A percentile compares a stretch with the other conserved stretches of the same genome.
These are phyloP conservation scores for Willowsia nigromaculata DNA, from an alignment of 2,888 invertebrate species.

Conservation along the genomic window DNA sequence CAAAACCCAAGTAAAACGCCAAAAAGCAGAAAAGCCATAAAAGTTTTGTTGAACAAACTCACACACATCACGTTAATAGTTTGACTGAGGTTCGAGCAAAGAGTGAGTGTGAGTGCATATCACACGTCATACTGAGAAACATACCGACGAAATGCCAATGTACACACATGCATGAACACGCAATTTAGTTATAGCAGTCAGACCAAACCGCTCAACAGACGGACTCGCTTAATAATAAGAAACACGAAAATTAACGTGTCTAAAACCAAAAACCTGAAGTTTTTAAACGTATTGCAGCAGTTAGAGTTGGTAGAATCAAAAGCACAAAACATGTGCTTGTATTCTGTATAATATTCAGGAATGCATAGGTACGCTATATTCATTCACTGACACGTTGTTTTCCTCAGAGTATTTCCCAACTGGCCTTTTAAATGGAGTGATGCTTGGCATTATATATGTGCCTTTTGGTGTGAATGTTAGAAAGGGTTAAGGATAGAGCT, in stretches of 20 bases:
- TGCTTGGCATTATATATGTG: not conserved
- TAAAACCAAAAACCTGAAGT: too few species aligned
- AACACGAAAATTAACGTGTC: not conserved
- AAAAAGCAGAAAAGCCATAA: not conserved
- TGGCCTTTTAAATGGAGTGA: not conserved
- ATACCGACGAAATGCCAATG: not conserved
- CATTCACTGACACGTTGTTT: not conserved
- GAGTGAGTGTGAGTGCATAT: not conserved
- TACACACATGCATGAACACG: not conserved
- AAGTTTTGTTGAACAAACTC: not conserved
- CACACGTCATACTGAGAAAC: conserved; percentile 7
- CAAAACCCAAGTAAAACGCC: not conserved
- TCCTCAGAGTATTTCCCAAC: not conserved
- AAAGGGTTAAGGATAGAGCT: not conserved
- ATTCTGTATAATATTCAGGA: not conserved
- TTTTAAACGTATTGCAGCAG: too few species aligned
- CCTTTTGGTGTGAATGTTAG: not conserved
- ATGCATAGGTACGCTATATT: not conserved
- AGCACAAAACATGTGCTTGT: not conserved
- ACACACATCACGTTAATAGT: not conserved
- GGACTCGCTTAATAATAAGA: not conserved
- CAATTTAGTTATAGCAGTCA: not conserved
- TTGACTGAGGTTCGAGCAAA: not conserved
- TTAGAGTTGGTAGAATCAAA: too few species aligned
- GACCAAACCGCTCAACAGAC: not conserved